Conservation (phyloP, 2,888 invertebrate genomes). For the Tiliacea aurago region DNA sequence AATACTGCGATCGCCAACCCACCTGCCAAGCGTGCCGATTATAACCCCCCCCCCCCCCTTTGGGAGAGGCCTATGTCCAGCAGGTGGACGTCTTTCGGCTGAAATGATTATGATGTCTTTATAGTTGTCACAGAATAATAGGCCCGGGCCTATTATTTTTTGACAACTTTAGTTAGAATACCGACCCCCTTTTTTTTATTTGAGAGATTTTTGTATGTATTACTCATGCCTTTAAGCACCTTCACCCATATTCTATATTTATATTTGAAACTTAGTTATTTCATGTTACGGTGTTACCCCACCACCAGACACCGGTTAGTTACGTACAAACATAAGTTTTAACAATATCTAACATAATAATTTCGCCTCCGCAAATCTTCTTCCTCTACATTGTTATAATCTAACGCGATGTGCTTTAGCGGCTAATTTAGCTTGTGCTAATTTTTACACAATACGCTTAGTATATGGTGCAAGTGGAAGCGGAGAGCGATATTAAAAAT, state of each 20-base stretch:
- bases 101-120: no score
- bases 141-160: no score
- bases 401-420: slow-evolving; percentile 47
- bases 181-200: no score
- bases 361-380: slow-evolving; percentile 49
- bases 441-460: slow-evolving; percentile 36
- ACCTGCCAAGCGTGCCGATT: no score
- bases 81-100: no score
- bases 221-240: neutral
- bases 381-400: slow-evolving; percentile 42
- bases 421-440: slow-evolving; percentile 42
- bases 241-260: neutral
- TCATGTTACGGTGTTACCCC: neutral
- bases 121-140: no score
- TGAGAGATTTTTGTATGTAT: neutral
- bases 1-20: no score
- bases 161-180: no score
- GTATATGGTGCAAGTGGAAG: slow-evolving; percentile 32
- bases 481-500: slow-evolving; percentile 33
- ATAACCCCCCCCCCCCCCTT: no score
- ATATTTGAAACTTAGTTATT: neutral
- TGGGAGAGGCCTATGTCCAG: no score
- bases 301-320: slow-evolving; percentile 37
- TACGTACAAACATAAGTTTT: slow-evolving; percentile 26
- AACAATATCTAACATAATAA: slow-evolving; percentile 38